Base-by-base conservation (phyloP, 2,113 vertebrate genomes). In the Tyrannus savana region DNA sequence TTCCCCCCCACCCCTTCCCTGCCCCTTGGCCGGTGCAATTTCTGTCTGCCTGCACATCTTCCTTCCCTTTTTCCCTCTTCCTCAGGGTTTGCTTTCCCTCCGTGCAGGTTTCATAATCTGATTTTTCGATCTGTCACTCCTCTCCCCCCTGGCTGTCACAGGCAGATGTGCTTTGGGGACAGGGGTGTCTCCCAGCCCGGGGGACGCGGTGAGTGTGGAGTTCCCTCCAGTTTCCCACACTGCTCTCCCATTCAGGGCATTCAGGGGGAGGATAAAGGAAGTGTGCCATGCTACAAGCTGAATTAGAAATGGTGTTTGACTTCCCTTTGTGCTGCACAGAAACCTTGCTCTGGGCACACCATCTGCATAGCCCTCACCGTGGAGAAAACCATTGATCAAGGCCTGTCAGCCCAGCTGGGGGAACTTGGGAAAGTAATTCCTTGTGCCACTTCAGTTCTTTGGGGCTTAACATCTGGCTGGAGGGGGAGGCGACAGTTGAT, bases 251-350 rank as follows among this genome's bases (percentile, higher is more conserved):
- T 98, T 98, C 98, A 98, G 82, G 64, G 94, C 97, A 97, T 98
- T 98, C 96, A 97, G 95, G 96, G 94, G 0, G 73, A 55, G 97
- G 87, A 99, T 98, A 99, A 99, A 98, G 97, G 98, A 99, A 98
- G 99, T 98, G 99, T 99, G 99, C 99, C 98, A 98, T 98, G 98
- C 98, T 99, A 99, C 98, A 98, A 98, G 98, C 98, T 98, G 98
- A 98, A 98, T 99, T 99, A 99, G 98, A 98, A 97, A 98, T 96
- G 98, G 97, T 98, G 97, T 99, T 99, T 99, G 98, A 99, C 98
- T 98, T 98, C 97, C 96, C 96, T 98, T 98, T 96, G 95, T 97
- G 69, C 92, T 88, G 74, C 86, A 90, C 93, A 88, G 90, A 86
- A 96, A 95, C 95, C 93, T 95, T 94, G 88, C 96, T 92, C 95